Conservation (phyloP, 2,888 invertebrate genomes). For the Morpho deidamia region DNA sequence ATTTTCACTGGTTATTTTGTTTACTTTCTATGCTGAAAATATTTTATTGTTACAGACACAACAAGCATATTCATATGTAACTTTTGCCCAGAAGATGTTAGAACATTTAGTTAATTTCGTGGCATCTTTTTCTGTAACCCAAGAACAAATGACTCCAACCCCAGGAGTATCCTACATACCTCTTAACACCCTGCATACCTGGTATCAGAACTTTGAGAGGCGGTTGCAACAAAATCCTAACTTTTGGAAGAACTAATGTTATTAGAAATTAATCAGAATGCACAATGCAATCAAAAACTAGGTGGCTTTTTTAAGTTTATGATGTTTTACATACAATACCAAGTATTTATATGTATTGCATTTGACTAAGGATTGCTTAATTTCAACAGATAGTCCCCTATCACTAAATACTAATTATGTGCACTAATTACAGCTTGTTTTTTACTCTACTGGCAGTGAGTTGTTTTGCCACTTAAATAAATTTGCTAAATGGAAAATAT, state of each 20-base stretch:
- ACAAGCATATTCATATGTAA: slow-evolving; percentile 72
- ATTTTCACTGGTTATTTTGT: not conserved
- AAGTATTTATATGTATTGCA: no score
- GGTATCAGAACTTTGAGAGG: slow-evolving; percentile 96
- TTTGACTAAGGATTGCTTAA: no score
- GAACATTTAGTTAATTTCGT: slow-evolving; percentile 95
- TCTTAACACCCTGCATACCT: slow-evolving; percentile 90
- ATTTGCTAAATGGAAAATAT: no score
- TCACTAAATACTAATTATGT: no score
- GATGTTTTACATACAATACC: no score
- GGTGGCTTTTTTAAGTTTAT: no score
- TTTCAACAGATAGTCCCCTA: no score
- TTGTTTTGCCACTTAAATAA: no score
- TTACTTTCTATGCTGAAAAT: not conserved
- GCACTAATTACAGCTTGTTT: no score
- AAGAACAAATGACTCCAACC: slow-evolving; percentile 87
- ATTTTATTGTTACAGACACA: slow-evolving; percentile 45
- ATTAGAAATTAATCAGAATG: not conserved
- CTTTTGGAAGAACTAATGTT: slow-evolving; percentile 87
- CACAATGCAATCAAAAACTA: no score
- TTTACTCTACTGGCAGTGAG: no score
- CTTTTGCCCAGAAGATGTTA: slow-evolving; percentile 93
- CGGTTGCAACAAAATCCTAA: slow-evolving; percentile 93
- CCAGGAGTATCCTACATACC: slow-evolving; percentile 92
- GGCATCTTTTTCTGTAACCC: slow-evolving; percentile 91